Evolutionary conservation across 2,113 vertebrate species (phyloP), one percentile per base, ranked within the genome.

Genomic region (Brachypodius melanocephalos): DNA sequence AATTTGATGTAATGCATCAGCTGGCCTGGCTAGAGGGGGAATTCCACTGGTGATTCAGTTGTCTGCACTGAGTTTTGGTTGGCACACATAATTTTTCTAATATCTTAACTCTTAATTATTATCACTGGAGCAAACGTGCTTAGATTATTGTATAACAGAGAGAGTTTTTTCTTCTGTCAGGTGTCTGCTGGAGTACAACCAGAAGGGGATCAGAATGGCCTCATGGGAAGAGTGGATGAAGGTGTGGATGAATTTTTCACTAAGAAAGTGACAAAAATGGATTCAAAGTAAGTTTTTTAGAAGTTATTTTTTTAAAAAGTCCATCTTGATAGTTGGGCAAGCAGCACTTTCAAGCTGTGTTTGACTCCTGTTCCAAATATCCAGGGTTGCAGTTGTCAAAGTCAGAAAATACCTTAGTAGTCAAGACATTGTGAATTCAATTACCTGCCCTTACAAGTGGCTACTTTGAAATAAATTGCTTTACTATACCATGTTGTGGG

Each of bases 221-320:
- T 99, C 42, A 99, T 99, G 98, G 98, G 98, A 81, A 98, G 99
- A 95, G 99, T 99, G 80, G 99, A 99, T 89, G 99, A 99, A 97
- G 99, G 99, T 3, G 99, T 99, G 40, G 99, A 99, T 89, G 99
- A 99, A 96, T 99, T 99, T 97, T 99, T 99, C 96, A 99, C 98
- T 46, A 99, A 99, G 97, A 99, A 98, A 96, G 98, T 99, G 93
- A 99, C 99, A 81, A 99, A 98, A 97, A 98, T 99, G 97, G 98
- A 99, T 94, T 98, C 98, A 78, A 98, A 97, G 98, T 98, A 97
- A 97, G 98, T 97, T 88, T 20, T 58, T 67, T 25, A 31, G 16
- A n/a, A 19, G 48, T 48, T 48, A 20, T 28, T 62, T 58, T 1
- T 1, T 10, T 14, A 3, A 10, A 68, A 21, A 31, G 11, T 46